A percentile compares a stretch with the other conserved stretches of the same genome.
phyloP scores from a whole-genome alignment of 1,140 invertebrate species.

The Drosophila kohkoa region DNA sequence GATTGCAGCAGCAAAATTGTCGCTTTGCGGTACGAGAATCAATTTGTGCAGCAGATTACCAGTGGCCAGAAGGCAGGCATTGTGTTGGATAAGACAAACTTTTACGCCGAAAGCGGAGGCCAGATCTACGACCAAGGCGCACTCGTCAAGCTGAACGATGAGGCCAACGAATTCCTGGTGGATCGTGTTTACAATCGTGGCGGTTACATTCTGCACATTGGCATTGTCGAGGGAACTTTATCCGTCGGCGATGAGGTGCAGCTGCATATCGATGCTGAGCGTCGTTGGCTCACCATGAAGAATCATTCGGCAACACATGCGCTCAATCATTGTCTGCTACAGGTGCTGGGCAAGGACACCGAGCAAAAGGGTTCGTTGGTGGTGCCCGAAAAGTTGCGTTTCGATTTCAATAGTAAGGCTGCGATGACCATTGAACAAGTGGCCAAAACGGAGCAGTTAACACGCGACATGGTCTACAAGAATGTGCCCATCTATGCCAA shows the following conservation, averaged over 20 bases:
- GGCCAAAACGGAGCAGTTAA: slow-evolving; percentile 92
- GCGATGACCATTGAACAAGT: slow-evolving; percentile 95
- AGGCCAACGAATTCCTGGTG: slow-evolving; percentile 96
- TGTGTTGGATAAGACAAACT: slow-evolving; percentile 96
- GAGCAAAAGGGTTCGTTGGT: slow-evolving; percentile 99
- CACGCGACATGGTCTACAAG: slow-evolving; percentile 91
- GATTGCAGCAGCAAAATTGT: slow-evolving; percentile 89
- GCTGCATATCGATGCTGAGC: slow-evolving; percentile 92
- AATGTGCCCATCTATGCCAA: slow-evolving; percentile 96
- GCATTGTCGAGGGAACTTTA: slow-evolving; percentile 93
- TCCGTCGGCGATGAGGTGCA: slow-evolving; percentile 94
- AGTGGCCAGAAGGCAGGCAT: slow-evolving; percentile 96
- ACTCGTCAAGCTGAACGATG: slow-evolving; percentile 94
- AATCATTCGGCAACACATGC: slow-evolving; percentile 99
- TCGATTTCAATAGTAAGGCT: slow-evolving; percentile 98
- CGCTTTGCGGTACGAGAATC: slow-evolving; percentile 90
- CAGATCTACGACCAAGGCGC: slow-evolving; percentile 99
- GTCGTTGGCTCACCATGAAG: slow-evolving; percentile 96
- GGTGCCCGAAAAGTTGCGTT: slow-evolving; percentile 97
- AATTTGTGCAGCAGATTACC: slow-evolving; percentile 94
- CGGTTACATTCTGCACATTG: slow-evolving; percentile 98
- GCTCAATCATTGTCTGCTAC: slow-evolving; percentile 96
- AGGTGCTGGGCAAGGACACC: slow-evolving; percentile 94
- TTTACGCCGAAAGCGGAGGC: slow-evolving; percentile 99
- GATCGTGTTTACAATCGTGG: slow-evolving; percentile 98